phyloP scores from a whole-genome alignment of 2,888 invertebrate species.

The Papilio gigon region DNA sequence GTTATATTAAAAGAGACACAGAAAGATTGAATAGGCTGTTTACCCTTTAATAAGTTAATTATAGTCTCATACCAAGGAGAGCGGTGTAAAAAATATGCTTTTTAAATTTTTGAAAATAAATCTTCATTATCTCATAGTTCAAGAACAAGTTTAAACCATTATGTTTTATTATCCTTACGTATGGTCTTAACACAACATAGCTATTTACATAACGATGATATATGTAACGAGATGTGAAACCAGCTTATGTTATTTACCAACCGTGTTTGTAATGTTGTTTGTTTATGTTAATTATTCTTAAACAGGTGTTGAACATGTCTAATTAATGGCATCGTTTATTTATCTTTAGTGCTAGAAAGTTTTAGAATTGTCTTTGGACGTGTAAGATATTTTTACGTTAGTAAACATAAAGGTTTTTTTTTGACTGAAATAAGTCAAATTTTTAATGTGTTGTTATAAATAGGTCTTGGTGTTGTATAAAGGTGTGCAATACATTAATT shows the following conservation, averaged over 20 bases:
- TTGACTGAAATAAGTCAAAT: no score
- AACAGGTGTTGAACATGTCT: conserved; percentile 5
- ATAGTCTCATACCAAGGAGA: no score
- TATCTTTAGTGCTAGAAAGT: neutral
- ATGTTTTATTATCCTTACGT: conserved; percentile 6
- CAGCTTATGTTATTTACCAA: conserved; percentile 27
- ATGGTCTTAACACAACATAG: conserved; percentile 10
- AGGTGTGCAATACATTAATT: no score
- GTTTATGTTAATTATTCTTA: conserved; percentile 18
- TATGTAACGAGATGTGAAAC: conserved; percentile 35
- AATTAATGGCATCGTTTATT: conserved; percentile 15
- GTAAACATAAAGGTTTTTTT: no score
- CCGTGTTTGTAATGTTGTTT: neutral
- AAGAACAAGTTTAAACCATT: conserved; percentile 19
- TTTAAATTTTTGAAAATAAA: no score
- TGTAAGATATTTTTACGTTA: neutral
- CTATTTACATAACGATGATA: conserved; percentile 34
- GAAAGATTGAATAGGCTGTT: no score
- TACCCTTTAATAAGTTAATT: no score
- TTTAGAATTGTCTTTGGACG: neutral
- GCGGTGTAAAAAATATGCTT: no score
- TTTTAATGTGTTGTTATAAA: no score
- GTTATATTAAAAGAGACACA: no score
- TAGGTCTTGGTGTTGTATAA: no score
- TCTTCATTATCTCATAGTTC: neutral